Evolutionary conservation across 1,140 invertebrate species (phyloP).

Genomic region (Cylas formicarius): DNA sequence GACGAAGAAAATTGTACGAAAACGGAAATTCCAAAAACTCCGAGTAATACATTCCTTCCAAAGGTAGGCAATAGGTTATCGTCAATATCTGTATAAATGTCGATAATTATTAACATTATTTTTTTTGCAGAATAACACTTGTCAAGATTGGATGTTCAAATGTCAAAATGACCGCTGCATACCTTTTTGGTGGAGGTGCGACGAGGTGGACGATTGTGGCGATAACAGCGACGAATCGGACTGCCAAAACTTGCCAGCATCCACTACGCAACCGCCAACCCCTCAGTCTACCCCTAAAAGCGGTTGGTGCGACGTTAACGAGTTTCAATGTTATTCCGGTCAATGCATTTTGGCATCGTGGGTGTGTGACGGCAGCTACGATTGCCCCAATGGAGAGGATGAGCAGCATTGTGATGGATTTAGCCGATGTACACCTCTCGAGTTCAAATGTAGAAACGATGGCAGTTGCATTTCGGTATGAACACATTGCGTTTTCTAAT

Average conservation of each 20-base stretch:
- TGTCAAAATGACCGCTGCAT: conserved; percentile 72
- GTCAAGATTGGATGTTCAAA: conserved; percentile 69
- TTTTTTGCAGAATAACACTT: conserved; percentile 41
- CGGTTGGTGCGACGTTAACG: conserved; percentile 45
- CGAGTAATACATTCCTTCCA: conserved; percentile 12
- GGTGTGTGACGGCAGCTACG: conserved; percentile 52
- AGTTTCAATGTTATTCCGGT: conserved; percentile 58
- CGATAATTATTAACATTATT: no score
- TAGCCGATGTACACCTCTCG: conserved; percentile 42
- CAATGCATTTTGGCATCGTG: conserved; percentile 48
- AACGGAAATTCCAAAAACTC: conserved; percentile 4
- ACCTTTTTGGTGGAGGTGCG: conserved; percentile 73
- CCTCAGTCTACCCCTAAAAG: conserved; percentile 10
- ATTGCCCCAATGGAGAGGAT: conserved; percentile 54
- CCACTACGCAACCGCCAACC: conserved; percentile 23
- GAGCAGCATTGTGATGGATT: conserved; percentile 42
- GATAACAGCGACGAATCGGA: conserved; percentile 68
- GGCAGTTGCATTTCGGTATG: conserved; percentile 58
- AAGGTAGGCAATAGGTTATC: conserved; percentile 16
- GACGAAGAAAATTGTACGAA: conserved; percentile 65
- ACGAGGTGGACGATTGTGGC: conserved; percentile 61
- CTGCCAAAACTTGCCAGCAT: no score
- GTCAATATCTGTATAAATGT: no score
- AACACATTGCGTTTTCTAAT: conserved; percentile 1
- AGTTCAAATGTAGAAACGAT: conserved; percentile 65